Base-by-base conservation (phyloP, 2,797 vertebrate species). In the Anomalospiza imberbis region DNA sequence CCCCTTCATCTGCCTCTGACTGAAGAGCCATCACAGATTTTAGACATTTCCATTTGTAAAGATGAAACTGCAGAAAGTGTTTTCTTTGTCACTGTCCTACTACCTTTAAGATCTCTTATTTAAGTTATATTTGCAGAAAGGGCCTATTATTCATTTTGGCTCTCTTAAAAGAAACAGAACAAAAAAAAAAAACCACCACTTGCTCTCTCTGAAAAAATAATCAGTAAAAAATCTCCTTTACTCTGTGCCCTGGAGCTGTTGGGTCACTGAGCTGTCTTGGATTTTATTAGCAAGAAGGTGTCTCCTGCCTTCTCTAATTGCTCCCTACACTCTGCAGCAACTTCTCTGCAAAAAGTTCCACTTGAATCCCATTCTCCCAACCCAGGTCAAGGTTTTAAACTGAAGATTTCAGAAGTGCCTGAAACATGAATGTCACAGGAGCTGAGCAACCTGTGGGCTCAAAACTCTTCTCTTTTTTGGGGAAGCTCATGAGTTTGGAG, bases 231-330 rank as follows among this genome's bases (percentile, higher is more conserved):
- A 32, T 13, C 50, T 36, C 20, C 40, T 90, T 75, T 14, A 12
- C 11, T 34, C 25, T 8, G n/a, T 44, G 89, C 31, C 88, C 81
- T 81, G 44, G 15, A 91, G 47, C 51, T 80, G 36, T 21, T 45
- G 70, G 89, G 91, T 87, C 83, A 73, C 58, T 6, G 47, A 77
- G 55, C 45, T 44, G 21, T 18, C 60, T 93, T 26, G 44, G 25
- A n/a, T 83, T 82, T 88, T 89, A 76, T 78, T 71, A 90, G 65
- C 90, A 95, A 63, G 60, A 96, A 73, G 44, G 8, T 73, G 36
- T 75, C 74, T 88, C 44, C 12, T 57, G 45, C 61, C 38, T 88
- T 47, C 80, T 92, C 89, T 94, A 97, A 97, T 94, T 96, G 80
- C 67, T 94, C 72, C 75, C 77, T 45, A 51, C 84, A 88, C 91